A percentile compares a stretch with the other conserved stretches of the same genome.
phyloP scores from a whole-genome alignment of 92 coral and sea anemone species.

The Galaxea fascicularis region DNA sequence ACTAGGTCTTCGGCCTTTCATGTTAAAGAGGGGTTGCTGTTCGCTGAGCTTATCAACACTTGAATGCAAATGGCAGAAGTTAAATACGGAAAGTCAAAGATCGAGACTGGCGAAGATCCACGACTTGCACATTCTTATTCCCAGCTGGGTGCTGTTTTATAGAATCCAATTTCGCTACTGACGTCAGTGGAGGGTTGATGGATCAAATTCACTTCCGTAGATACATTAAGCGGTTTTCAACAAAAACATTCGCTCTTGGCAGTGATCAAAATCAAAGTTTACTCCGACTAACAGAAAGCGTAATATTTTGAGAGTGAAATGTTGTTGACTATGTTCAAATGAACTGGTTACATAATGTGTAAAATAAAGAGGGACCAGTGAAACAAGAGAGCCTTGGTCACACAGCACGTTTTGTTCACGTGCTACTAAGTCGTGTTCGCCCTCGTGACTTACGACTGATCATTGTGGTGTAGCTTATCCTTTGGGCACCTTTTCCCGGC shows the following conservation, averaged over 20 bases:
- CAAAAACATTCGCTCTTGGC: no score
- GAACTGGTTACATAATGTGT: neutral
- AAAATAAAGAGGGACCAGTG: neutral
- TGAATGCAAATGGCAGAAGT: conserved; percentile 23
- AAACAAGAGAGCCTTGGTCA: neutral
- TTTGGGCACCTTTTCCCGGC: no score
- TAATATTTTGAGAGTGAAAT: neutral
- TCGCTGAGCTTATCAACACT: conserved; percentile 13
- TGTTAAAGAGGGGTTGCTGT: conserved; percentile 9
- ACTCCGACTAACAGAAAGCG: neutral
- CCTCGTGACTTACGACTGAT: neutral
- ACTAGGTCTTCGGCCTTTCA: conserved; percentile 74
- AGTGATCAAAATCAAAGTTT: no score
- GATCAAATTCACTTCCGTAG: neutral
- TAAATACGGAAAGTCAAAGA: neutral
- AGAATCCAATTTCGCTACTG: conserved; percentile 20
- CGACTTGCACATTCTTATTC: conserved; percentile 9
- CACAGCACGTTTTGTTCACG: conserved; percentile 24
- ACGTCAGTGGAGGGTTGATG: conserved; percentile 18
- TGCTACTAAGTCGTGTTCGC: conserved; percentile 1
- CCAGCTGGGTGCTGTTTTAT: neutral
- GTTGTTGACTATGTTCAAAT: conserved; percentile 27
- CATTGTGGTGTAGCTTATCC: no score
- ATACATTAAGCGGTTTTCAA: no score
- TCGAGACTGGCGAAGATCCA: neutral